phyloP scores from a whole-genome alignment of 1,140 invertebrate species.

The Drosophila watanabei region DNA sequence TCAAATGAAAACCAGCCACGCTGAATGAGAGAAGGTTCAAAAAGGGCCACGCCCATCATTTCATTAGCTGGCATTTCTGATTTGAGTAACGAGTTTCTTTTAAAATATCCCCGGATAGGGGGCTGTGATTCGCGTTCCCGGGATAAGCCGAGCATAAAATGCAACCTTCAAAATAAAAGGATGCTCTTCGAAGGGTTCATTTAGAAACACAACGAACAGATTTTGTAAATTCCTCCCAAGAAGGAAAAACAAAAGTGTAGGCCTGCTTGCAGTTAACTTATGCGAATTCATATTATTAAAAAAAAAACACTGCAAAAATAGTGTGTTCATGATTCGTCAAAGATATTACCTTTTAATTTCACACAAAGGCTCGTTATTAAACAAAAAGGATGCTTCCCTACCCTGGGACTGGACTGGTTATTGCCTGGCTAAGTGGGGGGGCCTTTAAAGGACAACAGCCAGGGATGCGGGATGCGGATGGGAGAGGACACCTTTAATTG shows the following conservation, averaged over 20 bases:
- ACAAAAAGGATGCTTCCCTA: constrained; percentile 5
- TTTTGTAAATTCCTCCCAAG: neutral
- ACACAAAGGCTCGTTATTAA: constrained; percentile 12
- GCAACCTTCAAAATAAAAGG: neutral
- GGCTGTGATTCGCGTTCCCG: neutral
- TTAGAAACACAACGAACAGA: neutral
- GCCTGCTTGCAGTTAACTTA: neutral
- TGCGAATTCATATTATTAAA: no score
- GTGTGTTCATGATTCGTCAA: neutral
- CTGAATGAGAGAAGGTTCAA: constrained; percentile 15
- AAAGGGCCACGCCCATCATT: constrained; percentile 24
- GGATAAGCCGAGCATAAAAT: constrained; percentile 10
- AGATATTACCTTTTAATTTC: neutral
- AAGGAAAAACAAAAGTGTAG: neutral
- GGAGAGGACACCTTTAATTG: constrained; percentile 35
- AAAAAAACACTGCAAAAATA: neutral
- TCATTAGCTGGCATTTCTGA: constrained; percentile 39
- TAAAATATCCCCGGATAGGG: constrained; percentile 4
- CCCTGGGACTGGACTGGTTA: neutral
- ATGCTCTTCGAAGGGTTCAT: neutral
- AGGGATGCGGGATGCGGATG: neutral
- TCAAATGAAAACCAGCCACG: constrained; percentile 48
- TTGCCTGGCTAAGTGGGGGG: constrained; percentile 11
- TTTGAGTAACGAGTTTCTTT: constrained; percentile 38
- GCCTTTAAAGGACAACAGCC: constrained; percentile 11